A percentile compares a stretch with the other conserved stretches of the same genome.
phyloP scores from a whole-genome alignment of 2,888 invertebrate genomes.

The Pseudococcus longispinus region DNA sequence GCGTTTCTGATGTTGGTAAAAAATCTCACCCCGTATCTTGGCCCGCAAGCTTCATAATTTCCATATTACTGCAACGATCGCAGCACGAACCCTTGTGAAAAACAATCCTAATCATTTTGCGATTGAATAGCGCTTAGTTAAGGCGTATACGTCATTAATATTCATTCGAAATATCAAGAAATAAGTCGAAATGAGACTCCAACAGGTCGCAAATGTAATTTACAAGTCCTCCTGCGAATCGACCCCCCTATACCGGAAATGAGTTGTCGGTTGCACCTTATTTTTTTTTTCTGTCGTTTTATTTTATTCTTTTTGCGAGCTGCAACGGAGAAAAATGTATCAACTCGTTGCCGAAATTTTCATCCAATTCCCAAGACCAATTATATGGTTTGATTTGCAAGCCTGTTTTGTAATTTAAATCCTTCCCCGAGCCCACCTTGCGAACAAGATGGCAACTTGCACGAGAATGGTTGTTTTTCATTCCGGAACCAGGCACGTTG shows the following conservation, averaged over 20 bases:
- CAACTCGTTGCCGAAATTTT: slow-evolving; percentile 8
- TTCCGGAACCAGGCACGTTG: neutral
- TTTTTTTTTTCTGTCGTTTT: neutral
- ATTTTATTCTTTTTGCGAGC: neutral
- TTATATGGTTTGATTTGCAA: slow-evolving; percentile 10
- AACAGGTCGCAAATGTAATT: slow-evolving; percentile 57
- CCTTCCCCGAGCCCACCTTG: neutral
- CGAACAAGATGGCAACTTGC: neutral
- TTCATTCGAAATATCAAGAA: slow-evolving; percentile 55
- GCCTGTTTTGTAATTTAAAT: slow-evolving; percentile 23
- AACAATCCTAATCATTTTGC: neutral
- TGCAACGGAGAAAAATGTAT: neutral
- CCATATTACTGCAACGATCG: neutral
- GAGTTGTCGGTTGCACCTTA: neutral
- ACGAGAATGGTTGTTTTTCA: neutral
- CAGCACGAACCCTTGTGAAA: neutral
- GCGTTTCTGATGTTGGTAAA: too few relatives aligned
- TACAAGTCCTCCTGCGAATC: neutral
- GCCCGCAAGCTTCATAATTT: neutral
- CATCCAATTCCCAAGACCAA: slow-evolving; percentile 25
- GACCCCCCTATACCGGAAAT: neutral
- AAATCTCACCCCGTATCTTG: too few relatives aligned
- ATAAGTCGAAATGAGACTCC: slow-evolving; percentile 56
- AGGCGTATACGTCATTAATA: slow-evolving; percentile 50
- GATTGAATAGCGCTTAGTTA: slow-evolving; percentile 53